Evolutionary conservation across 2,888 invertebrate species (phyloP).

Genomic region (Kryphioiulus occultus): DNA sequence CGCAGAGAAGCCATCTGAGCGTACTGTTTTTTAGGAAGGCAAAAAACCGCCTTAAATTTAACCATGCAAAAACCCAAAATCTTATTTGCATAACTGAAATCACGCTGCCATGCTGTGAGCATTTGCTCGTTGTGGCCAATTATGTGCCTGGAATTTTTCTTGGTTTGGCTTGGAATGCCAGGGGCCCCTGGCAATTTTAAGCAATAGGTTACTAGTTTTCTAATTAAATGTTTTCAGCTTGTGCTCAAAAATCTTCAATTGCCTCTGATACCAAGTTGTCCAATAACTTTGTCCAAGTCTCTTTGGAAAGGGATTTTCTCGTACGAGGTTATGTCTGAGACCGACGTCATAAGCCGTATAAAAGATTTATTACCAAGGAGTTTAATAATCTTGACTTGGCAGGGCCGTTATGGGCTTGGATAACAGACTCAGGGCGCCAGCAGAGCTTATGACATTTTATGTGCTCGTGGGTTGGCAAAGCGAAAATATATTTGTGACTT

Average conservation of each 20-base stretch:
- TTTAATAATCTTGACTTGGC: background rate
- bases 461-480: background rate
- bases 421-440: background rate
- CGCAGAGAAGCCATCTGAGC: background rate
- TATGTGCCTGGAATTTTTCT: background rate
- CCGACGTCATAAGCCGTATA: background rate
- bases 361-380: background rate
- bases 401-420: background rate
- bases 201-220: no score
- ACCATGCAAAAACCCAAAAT: background rate
- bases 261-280: no score
- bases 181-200: no score
- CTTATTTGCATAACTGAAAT: background rate
- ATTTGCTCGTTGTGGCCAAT: background rate
- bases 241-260: no score
- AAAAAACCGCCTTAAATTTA: background rate
- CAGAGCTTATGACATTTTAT: background rate
- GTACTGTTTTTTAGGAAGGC: background rate
- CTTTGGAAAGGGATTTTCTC: background rate
- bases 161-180: background rate
- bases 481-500: background rate
- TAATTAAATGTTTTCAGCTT: no score
- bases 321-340: background rate
- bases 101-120: background rate
- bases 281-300: background rate